A percentile compares a stretch with the other conserved stretches of the same genome.
Evolutionary conservation across 37 sponge, comb jelly and placozoan genomes (phyloP).

Genomic region (Ephydatia muelleri): DNA sequence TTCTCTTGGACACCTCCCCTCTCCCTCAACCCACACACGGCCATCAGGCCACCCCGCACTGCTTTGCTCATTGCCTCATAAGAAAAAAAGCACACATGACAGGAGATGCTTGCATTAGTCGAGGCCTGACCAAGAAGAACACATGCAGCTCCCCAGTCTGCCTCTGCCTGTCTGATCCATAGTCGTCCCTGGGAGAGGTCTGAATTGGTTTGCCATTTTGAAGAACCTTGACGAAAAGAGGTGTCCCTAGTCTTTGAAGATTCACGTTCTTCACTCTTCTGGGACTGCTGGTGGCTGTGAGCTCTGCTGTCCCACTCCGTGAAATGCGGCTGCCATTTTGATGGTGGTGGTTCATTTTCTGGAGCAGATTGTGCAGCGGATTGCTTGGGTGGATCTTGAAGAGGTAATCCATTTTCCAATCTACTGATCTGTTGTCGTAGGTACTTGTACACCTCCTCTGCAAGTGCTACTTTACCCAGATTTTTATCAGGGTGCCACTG

Average conservation of each 20-base stretch:
- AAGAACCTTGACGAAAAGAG: not conserved
- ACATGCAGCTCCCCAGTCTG: constrained; percentile 3
- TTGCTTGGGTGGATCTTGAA: constrained; percentile 11
- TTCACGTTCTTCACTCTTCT: not conserved
- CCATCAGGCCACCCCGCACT: constrained; percentile 10
- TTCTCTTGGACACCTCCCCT: not conserved
- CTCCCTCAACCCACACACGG: not conserved
- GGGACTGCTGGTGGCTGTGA: not conserved
- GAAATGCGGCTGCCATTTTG: not conserved
- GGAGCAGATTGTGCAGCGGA: not conserved
- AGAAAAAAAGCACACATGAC: constrained; percentile 4
- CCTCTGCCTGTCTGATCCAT: constrained; percentile 14
- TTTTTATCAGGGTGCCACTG: constrained; percentile 67
- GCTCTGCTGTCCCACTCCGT: not conserved
- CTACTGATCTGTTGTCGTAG: constrained; percentile 13
- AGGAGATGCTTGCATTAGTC: not conserved
- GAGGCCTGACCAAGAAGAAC: not conserved
- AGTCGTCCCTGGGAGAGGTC: constrained; percentile 1
- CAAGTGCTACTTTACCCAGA: not conserved
- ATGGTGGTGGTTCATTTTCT: not conserved
- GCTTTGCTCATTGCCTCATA: constrained; percentile 18
- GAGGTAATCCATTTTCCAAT: constrained; percentile 20
- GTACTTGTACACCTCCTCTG: constrained; percentile 42
- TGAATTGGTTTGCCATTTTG: not conserved
- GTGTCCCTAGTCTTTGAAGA: not conserved